Evolutionary conservation across 1,140 invertebrate species (phyloP).

Genomic region (Dinothrombium tinctorium): DNA sequence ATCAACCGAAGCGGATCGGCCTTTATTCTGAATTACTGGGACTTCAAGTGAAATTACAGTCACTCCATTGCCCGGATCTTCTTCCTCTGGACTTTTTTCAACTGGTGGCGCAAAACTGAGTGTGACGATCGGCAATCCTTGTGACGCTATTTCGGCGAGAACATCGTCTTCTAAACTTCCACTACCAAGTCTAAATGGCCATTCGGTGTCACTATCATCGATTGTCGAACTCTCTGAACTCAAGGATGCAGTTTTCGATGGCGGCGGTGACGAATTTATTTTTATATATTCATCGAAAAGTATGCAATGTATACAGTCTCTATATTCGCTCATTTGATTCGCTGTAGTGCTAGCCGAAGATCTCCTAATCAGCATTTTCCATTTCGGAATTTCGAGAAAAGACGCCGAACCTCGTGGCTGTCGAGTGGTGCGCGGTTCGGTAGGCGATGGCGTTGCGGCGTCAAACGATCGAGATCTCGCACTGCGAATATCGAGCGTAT

Average conservation of each 20-base stretch:
- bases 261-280: constrained; percentile 3
- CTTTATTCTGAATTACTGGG: constrained; percentile 10
- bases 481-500: no score
- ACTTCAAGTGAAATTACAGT: constrained; percentile 15
- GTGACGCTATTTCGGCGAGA: neutral
- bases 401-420: neutral
- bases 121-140: neutral
- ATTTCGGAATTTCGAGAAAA: constrained; percentile 14
- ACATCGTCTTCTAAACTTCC: neutral
- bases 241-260: constrained; percentile 7
- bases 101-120: neutral
- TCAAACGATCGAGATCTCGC: no score
- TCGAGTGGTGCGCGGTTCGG: no score
- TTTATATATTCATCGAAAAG: constrained; percentile 14
- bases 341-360: constrained; percentile 6
- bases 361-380: constrained; percentile 9
- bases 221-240: constrained; percentile 7
- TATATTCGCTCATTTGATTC: constrained; percentile 23
- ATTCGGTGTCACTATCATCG: neutral
- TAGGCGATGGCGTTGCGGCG: no score
- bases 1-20: constrained; percentile 14
- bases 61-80: constrained; percentile 19
- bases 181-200: neutral
- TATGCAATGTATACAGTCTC: constrained; percentile 23
- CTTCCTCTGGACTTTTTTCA: constrained; percentile 16